These are phyloP conservation scores for Zootoca vivipara DNA, from an alignment of 2,113 vertebrate species.

Conservation along the genomic window DNA sequence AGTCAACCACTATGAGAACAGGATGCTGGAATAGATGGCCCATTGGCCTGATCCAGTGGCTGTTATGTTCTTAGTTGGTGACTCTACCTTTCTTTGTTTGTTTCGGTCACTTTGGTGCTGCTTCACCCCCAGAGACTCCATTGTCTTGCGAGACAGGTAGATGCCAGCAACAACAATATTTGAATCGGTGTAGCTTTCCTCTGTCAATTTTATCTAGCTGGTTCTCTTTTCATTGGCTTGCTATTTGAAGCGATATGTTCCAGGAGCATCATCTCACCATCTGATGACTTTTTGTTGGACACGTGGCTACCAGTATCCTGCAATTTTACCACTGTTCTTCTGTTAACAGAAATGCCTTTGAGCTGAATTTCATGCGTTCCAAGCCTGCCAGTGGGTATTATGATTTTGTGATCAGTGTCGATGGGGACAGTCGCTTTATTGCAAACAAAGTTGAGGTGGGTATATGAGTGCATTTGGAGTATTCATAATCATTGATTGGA, in stretches of 20 bases:
- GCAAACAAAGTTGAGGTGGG: conserved; percentile 92
- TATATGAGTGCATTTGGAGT: conserved; percentile 18
- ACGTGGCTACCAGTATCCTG: not conserved
- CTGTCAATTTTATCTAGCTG: not conserved
- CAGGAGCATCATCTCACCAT: not conserved
- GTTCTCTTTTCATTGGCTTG: not conserved
- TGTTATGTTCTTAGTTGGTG: not conserved
- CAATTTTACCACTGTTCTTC: not conserved
- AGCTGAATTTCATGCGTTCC: conserved; percentile 91
- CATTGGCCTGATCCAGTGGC: too few species aligned
- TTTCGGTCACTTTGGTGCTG: too few species aligned
- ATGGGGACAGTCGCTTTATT: conserved; percentile 88
- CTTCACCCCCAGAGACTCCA: too few species aligned
- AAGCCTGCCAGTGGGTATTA: conserved; percentile 97
- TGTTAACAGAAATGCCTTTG: conserved; percentile 84
- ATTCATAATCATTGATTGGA: not conserved
- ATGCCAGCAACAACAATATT: too few species aligned
- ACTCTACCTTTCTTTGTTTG: not conserved
- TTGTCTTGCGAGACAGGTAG: too few species aligned
- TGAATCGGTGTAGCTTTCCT: not conserved
- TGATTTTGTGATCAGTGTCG: conserved; percentile 88
- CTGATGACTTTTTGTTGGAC: not conserved
- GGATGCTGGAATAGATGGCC: too few species aligned
- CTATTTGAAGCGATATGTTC: not conserved
- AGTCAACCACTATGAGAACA: too few species aligned